A percentile compares a stretch with the other conserved stretches of the same genome.
Conservation (phyloP, 2,888 invertebrate species). For the Rotaria socialis region DNA sequence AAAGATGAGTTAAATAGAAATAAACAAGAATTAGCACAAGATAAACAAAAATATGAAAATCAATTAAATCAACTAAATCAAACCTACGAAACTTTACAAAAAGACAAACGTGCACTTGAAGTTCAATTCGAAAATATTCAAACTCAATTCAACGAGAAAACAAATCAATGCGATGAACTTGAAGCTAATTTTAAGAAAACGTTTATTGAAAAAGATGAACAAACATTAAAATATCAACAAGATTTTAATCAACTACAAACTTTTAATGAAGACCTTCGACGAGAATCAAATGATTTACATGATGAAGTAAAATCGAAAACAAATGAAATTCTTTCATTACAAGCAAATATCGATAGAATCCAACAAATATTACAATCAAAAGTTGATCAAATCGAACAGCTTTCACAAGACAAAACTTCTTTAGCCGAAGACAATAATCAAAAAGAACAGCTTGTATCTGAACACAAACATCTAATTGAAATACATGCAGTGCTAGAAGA, state of each 20-base stretch:
- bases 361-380: neutral
- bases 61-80: neutral
- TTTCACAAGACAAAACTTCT: neutral
- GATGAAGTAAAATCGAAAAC: neutral
- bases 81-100: neutral
- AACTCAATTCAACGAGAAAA: neutral
- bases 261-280: neutral
- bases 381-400: neutral
- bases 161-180: neutral
- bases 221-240: neutral
- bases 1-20: neutral
- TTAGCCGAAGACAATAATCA: neutral
- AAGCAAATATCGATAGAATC: neutral
- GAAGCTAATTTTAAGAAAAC: neutral
- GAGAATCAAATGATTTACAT: neutral
- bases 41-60: neutral
- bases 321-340: constrained; percentile 10
- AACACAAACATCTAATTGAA: neutral
- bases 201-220: neutral
- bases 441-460: neutral
- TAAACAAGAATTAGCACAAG: neutral
- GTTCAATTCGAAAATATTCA: neutral
- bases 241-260: neutral
- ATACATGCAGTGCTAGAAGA: neutral
- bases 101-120: neutral